phyloP scores from a whole-genome alignment of 2,113 vertebrate genomes.

The Dendrocopos noguchii region DNA sequence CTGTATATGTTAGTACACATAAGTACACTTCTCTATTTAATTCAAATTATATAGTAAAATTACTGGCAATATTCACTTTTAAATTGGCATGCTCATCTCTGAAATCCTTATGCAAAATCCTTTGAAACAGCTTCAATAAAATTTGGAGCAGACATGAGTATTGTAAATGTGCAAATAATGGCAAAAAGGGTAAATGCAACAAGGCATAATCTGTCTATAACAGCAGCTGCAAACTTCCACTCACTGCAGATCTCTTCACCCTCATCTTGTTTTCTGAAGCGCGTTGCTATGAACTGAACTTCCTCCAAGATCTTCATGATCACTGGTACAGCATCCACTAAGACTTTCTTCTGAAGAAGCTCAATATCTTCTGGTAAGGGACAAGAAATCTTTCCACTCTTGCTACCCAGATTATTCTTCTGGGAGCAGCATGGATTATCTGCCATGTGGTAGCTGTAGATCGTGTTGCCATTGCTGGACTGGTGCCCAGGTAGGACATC shows the following conservation, averaged over 20 bases:
- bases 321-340: slow-evolving; percentile 77
- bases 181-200: slow-evolving; percentile 91
- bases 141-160: slow-evolving; percentile 91
- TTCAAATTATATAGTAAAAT: neutral
- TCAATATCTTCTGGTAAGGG: slow-evolving; percentile 71
- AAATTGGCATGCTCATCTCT: neutral
- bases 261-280: slow-evolving; percentile 86
- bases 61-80: neutral
- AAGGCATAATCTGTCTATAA: slow-evolving; percentile 89
- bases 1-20: slow-evolving; percentile 2
- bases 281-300: slow-evolving; percentile 85
- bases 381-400: slow-evolving; percentile 54
- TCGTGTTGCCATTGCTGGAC: slow-evolving; percentile 79
- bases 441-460: slow-evolving; percentile 79
- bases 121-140: slow-evolving; percentile 92
- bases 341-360: slow-evolving; percentile 62
- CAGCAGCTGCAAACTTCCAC: slow-evolving; percentile 92
- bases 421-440: slow-evolving; percentile 80
- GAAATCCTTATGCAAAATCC: slow-evolving; percentile 83
- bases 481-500: slow-evolving; percentile 76
- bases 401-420: slow-evolving; percentile 75
- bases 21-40: slow-evolving; percentile 47
- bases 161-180: slow-evolving; percentile 90
- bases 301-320: slow-evolving; percentile 86
- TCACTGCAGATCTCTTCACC: slow-evolving; percentile 87